Percentiles rank a stretch among this genome's conserved stretches.
Conservation (phyloP, 2,113 vertebrate species). For the Felis catus region F.catus_Fca126_mat1.0 CM031425.1:43629501-43630000, state of each 20-base stretch:
- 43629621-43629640: background rate
- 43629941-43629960: background rate
- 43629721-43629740: background rate
- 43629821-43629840: background rate
- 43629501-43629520: background rate
- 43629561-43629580: background rate
- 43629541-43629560: background rate
- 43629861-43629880: background rate
- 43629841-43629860: background rate
- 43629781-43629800: background rate
- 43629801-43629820: rapidly evolving
- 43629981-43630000: background rate
- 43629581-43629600: background rate
- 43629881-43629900: background rate
- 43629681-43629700: background rate
- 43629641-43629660: background rate
- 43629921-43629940: background rate
- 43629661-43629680: background rate
- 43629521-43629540: background rate
- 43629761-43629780: background rate
- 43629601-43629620: background rate
- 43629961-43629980: background rate
- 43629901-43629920: background rate
- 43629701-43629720: no score
- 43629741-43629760: background rate